Conservation (phyloP, 2,888 invertebrate species). For the Cantharis flavilabris region DNA sequence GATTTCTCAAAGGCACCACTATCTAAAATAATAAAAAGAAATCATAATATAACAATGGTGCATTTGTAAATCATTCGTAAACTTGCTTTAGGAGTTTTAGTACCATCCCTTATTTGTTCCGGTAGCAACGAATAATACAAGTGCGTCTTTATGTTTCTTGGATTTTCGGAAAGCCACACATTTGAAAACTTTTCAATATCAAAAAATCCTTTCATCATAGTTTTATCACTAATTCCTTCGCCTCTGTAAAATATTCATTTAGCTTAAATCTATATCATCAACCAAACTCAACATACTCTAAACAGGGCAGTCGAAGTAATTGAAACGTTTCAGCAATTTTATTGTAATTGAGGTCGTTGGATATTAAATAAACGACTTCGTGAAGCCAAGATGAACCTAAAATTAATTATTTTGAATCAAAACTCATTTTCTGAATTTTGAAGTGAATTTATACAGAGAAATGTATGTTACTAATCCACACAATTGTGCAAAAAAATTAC, state of each 20-base stretch:
- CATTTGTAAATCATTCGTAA: background rate
- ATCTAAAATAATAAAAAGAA: slow-evolving; percentile 59
- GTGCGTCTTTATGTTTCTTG: slow-evolving; percentile 67
- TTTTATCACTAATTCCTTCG: background rate
- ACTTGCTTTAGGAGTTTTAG: slow-evolving; percentile 49
- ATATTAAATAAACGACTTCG: slow-evolving; percentile 74
- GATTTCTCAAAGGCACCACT: slow-evolving; percentile 85
- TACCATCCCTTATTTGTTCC: slow-evolving; percentile 50
- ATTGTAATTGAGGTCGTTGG: slow-evolving; percentile 65
- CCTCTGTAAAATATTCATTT: background rate
- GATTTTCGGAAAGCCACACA: slow-evolving; percentile 11
- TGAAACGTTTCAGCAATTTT: slow-evolving; percentile 58
- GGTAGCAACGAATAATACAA: slow-evolving; percentile 65
- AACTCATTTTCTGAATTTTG: too few relatives aligned
- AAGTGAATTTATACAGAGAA: too few relatives aligned
- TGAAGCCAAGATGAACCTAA: slow-evolving; percentile 78
- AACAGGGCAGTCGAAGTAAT: slow-evolving; percentile 70
- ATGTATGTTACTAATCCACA: too few relatives aligned
- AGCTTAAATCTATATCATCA: background rate
- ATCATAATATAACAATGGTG: too few relatives aligned
- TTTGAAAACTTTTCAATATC: background rate
- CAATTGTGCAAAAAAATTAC: too few relatives aligned
- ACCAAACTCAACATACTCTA: slow-evolving; percentile 58
- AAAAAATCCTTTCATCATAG: background rate
- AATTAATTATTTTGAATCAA: background rate